Conservation (phyloP, 2,888 invertebrate genomes). For the Epinotia ramella region DNA sequence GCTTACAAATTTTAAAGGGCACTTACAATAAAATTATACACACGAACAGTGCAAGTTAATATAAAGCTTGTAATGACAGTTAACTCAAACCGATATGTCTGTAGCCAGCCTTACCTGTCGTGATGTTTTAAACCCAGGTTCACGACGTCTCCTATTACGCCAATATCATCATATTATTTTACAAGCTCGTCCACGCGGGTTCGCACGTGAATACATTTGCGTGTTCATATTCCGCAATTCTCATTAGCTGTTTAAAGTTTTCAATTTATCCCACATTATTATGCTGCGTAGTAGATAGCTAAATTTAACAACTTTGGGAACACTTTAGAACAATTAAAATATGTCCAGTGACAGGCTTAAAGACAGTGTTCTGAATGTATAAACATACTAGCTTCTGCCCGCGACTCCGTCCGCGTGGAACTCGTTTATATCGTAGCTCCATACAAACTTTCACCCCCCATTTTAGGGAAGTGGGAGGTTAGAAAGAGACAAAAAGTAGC, state of each 20-base stretch:
- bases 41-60: no score
- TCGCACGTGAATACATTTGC: slow-evolving; percentile 36
- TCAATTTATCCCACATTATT: neutral
- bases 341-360: no score
- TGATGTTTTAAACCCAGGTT: slow-evolving; percentile 27
- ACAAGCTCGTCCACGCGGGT: slow-evolving; percentile 33
- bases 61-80: neutral
- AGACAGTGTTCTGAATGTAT: no score
- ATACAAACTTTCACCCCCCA: no score
- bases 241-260: slow-evolving; percentile 11
- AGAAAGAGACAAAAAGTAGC: no score
- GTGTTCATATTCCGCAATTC: slow-evolving; percentile 9
- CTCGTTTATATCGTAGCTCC: no score
- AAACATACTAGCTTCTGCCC: no score
- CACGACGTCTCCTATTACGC: slow-evolving; percentile 43
- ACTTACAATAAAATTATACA: no score
- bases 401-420: no score
- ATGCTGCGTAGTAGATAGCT: neutral
- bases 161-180: slow-evolving; percentile 45
- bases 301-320: neutral
- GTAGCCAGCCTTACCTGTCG: slow-evolving; percentile 38
- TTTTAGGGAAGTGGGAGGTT: no score
- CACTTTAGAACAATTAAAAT: no score
- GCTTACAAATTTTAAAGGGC: no score
- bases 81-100: neutral